Base-by-base conservation (phyloP, 1,140 invertebrate genomes). In the Mamestra configurata region DNA sequence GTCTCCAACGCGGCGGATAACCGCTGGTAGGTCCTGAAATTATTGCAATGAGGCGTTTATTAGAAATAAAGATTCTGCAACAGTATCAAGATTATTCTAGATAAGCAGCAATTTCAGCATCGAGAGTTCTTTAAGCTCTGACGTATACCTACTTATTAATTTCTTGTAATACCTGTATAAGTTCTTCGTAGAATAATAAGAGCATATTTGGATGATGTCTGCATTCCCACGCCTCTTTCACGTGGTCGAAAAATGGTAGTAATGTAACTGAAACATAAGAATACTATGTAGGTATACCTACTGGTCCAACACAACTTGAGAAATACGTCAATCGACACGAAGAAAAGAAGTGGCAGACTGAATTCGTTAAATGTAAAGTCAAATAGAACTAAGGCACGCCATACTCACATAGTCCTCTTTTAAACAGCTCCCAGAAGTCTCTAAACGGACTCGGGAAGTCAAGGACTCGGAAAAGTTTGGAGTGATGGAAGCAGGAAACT, bases 141-240 rank as follows among this genome's bases (percentile, higher is more conserved):
- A n/a, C n/a, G n/a, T n/a, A n/a, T 31, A 31, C 1, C 1, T 31
- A 31, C 27, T 31, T 31, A 31, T 31, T 31, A 31, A 5, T 31
- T 31, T 20, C 13, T 46, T 18, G 61, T 24, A 18, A 73, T 49
- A 96, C 96, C 81, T 95, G 93, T 72, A 95, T 91, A 94, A 98
- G 96, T 76, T 98, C 96, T 91, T 98, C 97, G 86, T 98, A 98
- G 84, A 97, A 97, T 11, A 98, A 83, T 84, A 97, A 97, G 0
- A 97, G 85, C 18, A 98, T 87, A 89, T 97, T 97, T 3, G 95
- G 90, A 81, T 97, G 92, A 75, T 97, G 64, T 80, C 96, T 92
- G 11, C 90, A 82, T 0, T 94, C 77, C 96, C 96, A 97, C 0
- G 96, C 97, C 94, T 97, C 97, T 81, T 96, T 96, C 0, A 98